Evolutionary conservation across 2,888 invertebrate genomes (phyloP), one percentile per base, ranked within the genome.

Genomic region (Cosmia pyralina): DNA sequence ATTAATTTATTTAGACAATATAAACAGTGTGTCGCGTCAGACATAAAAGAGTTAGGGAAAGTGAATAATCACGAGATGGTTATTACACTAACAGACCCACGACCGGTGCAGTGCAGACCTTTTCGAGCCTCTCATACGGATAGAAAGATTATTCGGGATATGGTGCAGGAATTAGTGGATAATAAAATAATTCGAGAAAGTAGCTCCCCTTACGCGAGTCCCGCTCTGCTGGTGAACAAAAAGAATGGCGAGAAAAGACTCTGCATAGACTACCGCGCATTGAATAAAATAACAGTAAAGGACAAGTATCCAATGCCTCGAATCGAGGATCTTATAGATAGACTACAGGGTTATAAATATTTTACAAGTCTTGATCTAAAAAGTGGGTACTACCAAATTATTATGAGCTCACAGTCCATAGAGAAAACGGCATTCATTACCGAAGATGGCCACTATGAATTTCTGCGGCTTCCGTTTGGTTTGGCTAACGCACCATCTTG

Each of bases 401-500:
- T 2, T n/a, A 15, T 73, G 22, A 15, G 13, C n/a, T 11, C 10
- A 38, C 19, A 74, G 1, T 52, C 64, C 5, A 68, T 74, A 28
- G 44, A 69, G 6, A 74, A 65, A 28, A 74, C 74, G 1, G 69
- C 65, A 13, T 74, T 69, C 10, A 65, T 74, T 28, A 74, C 74
- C 1, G 60, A 59, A 22, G 74, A 74, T 34, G 60, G 69, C 4
- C 65, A 74, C 41, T 74, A 55, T 28, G 74, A 74, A 55, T 74
- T 69, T 64, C 7, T 64, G 11, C 10, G 69, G 28, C 50, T 74
- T 0, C 69, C 69, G 4, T 69, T 75, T 44, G 70, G 72, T 8
- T 34, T 78, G 11, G 69, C 62, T 7, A 77, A 77, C 48, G 77
- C 59, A 6, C 69, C 69, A n/a, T 66, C 69, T 17, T 65, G 69